Percentiles rank a stretch among this genome's conserved stretches.
Evolutionary conservation across 2,113 vertebrate genomes (phyloP).

Genomic region (Tragulus kanchil): DNA sequence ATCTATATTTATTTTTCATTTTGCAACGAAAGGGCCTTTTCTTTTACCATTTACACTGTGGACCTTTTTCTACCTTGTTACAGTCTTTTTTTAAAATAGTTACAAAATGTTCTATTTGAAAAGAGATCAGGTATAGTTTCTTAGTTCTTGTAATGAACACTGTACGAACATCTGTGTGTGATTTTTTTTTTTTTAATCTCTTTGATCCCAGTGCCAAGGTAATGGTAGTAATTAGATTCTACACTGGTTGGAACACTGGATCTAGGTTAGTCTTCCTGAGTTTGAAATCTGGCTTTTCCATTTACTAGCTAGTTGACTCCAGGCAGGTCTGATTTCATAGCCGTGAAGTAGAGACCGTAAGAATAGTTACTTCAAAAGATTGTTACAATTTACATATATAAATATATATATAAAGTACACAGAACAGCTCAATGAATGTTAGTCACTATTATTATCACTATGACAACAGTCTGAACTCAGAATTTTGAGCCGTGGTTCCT

Average conservation of each 20-base stretch:
- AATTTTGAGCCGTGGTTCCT: neutral
- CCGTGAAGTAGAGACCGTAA: neutral
- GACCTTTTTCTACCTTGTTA: neutral
- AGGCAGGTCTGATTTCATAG: neutral
- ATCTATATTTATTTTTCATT: neutral
- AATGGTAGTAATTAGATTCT: neutral
- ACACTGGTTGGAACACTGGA: neutral
- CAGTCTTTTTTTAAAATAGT: neutral
- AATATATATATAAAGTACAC: neutral
- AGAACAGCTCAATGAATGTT: neutral
- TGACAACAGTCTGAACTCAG: neutral
- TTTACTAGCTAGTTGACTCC: neutral
- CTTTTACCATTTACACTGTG: neutral
- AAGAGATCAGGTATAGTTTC: neutral
- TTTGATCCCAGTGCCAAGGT: neutral
- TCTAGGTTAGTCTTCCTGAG: neutral
- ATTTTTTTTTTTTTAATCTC: neutral
- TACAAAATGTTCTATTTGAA: constrained; percentile 11
- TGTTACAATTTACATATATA: neutral
- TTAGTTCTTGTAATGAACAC: neutral
- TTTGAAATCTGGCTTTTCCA: neutral
- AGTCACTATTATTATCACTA: neutral
- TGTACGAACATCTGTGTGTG: neutral
- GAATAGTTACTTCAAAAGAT: neutral
- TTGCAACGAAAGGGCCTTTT: neutral